phyloP scores from a whole-genome alignment of 2,113 vertebrate species.

The Cromileptes altivelis region DNA sequence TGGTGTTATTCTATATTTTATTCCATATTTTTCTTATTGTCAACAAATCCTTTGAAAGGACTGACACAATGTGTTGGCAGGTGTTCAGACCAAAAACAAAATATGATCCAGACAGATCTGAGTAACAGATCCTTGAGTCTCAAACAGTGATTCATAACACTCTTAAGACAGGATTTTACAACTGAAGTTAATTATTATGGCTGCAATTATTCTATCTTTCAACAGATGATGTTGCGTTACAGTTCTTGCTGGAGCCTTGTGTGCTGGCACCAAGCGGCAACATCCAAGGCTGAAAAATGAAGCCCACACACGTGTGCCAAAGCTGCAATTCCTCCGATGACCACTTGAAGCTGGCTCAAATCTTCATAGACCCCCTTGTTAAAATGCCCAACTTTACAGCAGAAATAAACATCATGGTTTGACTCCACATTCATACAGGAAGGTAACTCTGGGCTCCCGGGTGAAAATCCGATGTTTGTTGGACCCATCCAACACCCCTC shows the following conservation, averaged over 20 bases:
- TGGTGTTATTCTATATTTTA: not conserved
- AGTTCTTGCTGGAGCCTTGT: no score
- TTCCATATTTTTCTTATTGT: not conserved
- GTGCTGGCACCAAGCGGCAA: not conserved
- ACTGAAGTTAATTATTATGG: not conserved
- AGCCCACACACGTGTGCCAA: no score
- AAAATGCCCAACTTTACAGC: no score
- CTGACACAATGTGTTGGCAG: not conserved
- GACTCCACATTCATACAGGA: no score
- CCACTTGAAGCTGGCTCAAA: no score
- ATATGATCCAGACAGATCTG: not conserved
- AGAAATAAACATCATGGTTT: no score
- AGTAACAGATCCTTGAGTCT: not conserved
- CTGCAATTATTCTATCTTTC: not conserved
- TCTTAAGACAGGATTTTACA: not conserved
- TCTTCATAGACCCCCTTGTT: no score
- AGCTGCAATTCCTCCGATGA: no score
- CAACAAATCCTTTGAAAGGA: not conserved
- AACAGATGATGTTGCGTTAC: not conserved
- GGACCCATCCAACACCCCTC: no score
- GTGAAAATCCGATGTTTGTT: no score
- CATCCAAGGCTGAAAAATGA: no score
- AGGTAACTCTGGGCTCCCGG: no score
- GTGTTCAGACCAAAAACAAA: not conserved
- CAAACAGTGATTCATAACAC: not conserved